Evolutionary conservation across 2,797 vertebrate species (phyloP).

Genomic region (Tarsius wallacei): DNA sequence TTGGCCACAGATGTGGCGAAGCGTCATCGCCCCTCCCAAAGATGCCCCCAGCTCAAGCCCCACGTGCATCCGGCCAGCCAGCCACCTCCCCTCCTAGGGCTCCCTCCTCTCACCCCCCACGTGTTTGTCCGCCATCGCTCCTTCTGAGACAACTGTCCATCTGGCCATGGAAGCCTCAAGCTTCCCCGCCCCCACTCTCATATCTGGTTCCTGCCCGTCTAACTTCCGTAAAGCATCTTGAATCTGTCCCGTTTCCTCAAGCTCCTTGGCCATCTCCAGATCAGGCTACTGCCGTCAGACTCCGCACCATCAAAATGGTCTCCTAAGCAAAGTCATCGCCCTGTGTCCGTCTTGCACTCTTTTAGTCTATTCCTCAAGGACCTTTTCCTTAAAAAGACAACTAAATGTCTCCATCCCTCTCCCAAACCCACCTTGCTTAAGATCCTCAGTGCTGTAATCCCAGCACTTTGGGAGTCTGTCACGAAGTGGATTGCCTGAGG

Average conservation of each 20-base stretch:
- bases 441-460: neutral
- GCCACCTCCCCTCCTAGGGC: neutral
- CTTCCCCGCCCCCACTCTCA: neutral
- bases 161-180: neutral
- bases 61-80: neutral
- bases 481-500: no score
- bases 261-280: neutral
- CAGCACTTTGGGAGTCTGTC: no score
- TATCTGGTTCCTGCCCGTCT: neutral
- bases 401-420: neutral
- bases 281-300: neutral
- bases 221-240: neutral
- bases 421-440: neutral
- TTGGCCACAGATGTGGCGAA: neutral
- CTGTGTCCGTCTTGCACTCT: neutral
- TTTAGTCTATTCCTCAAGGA: neutral
- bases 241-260: neutral
- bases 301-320: neutral
- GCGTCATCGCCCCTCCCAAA: neutral
- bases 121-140: neutral
- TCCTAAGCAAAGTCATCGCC: neutral
- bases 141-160: neutral
- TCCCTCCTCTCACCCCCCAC: neutral
- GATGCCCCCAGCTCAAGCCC: neutral
- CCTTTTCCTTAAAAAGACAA: neutral